Percentiles rank a stretch among this genome's conserved stretches.
phyloP scores from a whole-genome alignment of 2,888 invertebrate genomes.

The Altica lythri region DNA sequence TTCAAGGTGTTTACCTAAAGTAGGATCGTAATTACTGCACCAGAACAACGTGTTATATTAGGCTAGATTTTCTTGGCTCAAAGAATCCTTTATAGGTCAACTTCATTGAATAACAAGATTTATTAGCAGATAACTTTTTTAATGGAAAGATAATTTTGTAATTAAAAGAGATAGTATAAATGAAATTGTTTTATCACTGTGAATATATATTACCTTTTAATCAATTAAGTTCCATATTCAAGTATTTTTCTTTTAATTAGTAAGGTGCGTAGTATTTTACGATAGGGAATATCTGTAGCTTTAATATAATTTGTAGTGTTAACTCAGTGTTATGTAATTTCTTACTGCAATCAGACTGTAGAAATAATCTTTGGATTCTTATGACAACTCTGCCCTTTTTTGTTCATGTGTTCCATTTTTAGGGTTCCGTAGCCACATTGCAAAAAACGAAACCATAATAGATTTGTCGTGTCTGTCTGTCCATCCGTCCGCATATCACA shows the following conservation, averaged over 20 bases:
- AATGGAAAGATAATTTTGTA: no score
- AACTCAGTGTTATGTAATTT: no score
- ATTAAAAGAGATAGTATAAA: neutral
- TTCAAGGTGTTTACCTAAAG: slow-evolving; percentile 21
- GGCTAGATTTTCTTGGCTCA: slow-evolving; percentile 9
- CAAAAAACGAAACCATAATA: no score
- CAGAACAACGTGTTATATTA: slow-evolving; percentile 4
- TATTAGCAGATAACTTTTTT: neutral
- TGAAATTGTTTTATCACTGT: neutral
- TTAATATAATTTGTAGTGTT: no score
- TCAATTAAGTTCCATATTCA: neutral
- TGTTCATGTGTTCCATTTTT: no score
- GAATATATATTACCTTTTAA: neutral
- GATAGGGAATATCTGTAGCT: neutral
- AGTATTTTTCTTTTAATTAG: neutral
- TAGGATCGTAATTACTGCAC: slow-evolving; percentile 23
- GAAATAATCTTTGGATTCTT: no score
- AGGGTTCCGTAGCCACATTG: no score
- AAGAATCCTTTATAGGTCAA: neutral
- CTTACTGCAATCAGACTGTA: no score
- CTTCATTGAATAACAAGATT: neutral
- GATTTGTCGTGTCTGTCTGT: no score
- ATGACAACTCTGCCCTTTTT: no score
- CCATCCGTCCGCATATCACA: no score
- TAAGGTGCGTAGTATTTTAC: neutral